phyloP scores from a whole-genome alignment of 1,140 invertebrate species.

The Drosophila micromelanica region DNA sequence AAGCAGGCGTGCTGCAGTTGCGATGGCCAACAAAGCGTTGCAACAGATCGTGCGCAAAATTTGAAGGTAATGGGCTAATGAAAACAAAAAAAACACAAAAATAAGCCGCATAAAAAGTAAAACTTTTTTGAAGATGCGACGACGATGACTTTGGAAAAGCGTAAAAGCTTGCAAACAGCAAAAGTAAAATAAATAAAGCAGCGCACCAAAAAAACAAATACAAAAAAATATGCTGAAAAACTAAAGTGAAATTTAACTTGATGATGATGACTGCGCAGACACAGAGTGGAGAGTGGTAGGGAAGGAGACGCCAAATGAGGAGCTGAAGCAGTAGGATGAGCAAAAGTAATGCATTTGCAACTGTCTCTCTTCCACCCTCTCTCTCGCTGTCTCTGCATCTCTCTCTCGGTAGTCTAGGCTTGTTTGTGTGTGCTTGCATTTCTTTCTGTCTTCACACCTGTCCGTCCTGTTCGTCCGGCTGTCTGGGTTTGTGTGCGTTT shows the following conservation, averaged over 20 bases:
- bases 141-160: constrained; percentile 77
- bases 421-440: constrained; percentile 23
- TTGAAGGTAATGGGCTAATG: constrained; percentile 54
- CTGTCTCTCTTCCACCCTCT: background rate
- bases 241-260: constrained; percentile 71
- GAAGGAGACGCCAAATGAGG: background rate
- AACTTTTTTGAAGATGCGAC: constrained; percentile 59
- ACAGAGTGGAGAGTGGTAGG: background rate
- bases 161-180: constrained; percentile 68
- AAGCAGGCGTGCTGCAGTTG: constrained; percentile 61
- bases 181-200: constrained; percentile 74
- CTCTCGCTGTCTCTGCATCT: background rate
- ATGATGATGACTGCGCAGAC: constrained; percentile 43
- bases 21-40: constrained; percentile 70
- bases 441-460: constrained; percentile 16
- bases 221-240: constrained; percentile 54
- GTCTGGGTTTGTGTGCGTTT: constrained; percentile 47
- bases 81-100: constrained; percentile 30
- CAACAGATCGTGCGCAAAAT: constrained; percentile 82
- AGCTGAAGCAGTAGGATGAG: constrained; percentile 24
- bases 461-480: constrained; percentile 27
- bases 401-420: background rate
- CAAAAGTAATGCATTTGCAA: constrained; percentile 48
- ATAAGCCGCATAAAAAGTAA: constrained; percentile 71
- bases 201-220: background rate